Evolutionary conservation across 2,113 vertebrate species (phyloP).

Genomic region (Canis aureus): DNA sequence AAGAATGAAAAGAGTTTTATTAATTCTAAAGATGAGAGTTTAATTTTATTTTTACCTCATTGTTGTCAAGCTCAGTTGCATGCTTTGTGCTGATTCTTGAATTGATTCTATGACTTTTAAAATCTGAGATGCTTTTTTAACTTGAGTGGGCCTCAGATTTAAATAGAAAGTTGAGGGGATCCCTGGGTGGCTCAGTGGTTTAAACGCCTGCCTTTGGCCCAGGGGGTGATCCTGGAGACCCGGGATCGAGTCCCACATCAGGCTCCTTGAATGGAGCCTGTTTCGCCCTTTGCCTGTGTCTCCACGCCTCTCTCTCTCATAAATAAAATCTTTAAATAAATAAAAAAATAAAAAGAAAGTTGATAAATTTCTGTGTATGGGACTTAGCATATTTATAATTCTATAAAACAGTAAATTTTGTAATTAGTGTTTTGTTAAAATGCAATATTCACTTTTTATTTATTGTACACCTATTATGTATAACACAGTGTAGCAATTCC

Average conservation of each 20-base stretch:
- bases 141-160: background rate
- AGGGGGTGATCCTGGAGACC: no score
- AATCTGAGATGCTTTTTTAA: constrained; percentile 3
- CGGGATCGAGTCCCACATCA: no score
- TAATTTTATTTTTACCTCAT: constrained; percentile 5
- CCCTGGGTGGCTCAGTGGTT: no score
- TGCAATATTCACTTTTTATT: constrained; percentile 43
- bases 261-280: no score
- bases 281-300: no score
- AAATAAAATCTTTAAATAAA: no score
- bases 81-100: background rate
- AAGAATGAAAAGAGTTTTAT: background rate
- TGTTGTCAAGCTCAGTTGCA: constrained; percentile 12
- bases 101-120: background rate
- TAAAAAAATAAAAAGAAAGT: background rate
- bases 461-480: background rate
- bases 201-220: no score
- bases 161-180: background rate
- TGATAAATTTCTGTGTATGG: constrained; percentile 1
- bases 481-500: constrained; percentile 6
- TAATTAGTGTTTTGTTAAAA: constrained; percentile 49
- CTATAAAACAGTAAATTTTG: background rate
- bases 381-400: constrained; percentile 20
- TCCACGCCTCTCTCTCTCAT: no score
- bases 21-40: constrained; percentile 25